Evolutionary conservation across 1,140 invertebrate species (phyloP), one percentile per base, ranked within the genome.

Genomic region (Drosophila albomicans): DNA sequence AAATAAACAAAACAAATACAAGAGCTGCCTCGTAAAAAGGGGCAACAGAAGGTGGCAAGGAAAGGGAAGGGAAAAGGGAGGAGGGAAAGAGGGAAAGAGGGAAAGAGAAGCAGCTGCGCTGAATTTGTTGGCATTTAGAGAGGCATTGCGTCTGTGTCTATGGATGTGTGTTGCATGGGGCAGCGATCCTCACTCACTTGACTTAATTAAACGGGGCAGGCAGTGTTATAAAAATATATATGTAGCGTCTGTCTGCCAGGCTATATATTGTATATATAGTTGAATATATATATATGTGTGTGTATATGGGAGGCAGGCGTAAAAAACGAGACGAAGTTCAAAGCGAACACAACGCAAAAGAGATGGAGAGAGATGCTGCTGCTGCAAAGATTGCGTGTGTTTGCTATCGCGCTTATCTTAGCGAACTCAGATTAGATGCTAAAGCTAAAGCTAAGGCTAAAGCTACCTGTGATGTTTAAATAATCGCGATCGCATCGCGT

Each of bases 1-100:
- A 68, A 88, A 88, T 88, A 88, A 88, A 88, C 84, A 88, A 88
- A 88, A 89, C 84, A 89, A 88, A 87, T 88, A 75, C 72, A 58
- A 78, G 67, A 46, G 65, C 64, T 66, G 11, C 3, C 54, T 58
- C 52, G 69, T 70, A 85, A 79, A 78, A 79, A 56, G 48, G 64
- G 57, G 30, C 52, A 59, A 51, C 38, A 66, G 32, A 20, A 56
- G 15, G 3, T n/a, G 15, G 25, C 8, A 43, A 10, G 20, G 20
- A 20, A 20, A 20, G 20, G 20, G 20, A 20, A 20, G 20, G 20
- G 20, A 20, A 20, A 20, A 20, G 20, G 20, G 3, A 20, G 20
- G 46, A 16, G 20, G 7, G 1, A 43, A 11, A 25, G 46, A 16
- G 20, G 7, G 1, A 43, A 11, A 25, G 16, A 20, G 38, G 41